These are phyloP conservation scores for Otolemur crassicaudatus DNA, from an alignment of 2,797 vertebrate species.

Conservation along the genomic window DNA sequence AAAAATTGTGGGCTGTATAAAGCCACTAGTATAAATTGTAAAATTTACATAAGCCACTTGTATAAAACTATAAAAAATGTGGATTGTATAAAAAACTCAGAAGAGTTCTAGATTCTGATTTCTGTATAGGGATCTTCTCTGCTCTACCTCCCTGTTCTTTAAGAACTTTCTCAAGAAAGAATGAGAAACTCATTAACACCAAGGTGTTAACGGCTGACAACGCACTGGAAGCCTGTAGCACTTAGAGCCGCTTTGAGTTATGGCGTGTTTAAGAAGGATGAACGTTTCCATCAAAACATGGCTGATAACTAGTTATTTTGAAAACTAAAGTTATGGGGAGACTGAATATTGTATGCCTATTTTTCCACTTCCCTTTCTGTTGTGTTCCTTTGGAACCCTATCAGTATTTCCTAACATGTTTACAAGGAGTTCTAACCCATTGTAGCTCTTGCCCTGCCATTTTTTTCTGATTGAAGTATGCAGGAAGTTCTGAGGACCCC, in stretches of 20 bases:
- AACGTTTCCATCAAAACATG: not conserved
- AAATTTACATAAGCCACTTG: not conserved
- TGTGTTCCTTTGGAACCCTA: not conserved
- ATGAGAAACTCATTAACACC: not conserved
- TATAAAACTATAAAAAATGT: not conserved
- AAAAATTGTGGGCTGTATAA: not conserved
- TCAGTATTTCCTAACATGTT: not conserved
- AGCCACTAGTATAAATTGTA: not conserved
- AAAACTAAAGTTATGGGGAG: not conserved
- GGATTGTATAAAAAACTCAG: not conserved
- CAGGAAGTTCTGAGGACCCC: not conserved
- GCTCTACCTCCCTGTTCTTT: not conserved
- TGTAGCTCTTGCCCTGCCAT: not conserved
- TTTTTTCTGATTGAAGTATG: not conserved
- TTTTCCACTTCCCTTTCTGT: not conserved
- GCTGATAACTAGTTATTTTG: not conserved
- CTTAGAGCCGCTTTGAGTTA: not conserved
- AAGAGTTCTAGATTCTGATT: not conserved
- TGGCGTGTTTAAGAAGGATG: not conserved
- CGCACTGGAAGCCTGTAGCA: not conserved
- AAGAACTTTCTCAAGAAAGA: not conserved
- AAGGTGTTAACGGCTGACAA: not conserved
- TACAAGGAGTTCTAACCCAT: not conserved
- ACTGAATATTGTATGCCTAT: not conserved
- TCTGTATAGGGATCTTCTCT: not conserved